Conservation (phyloP, 2,888 invertebrate species). For the Meiosimyza decipiens region DNA sequence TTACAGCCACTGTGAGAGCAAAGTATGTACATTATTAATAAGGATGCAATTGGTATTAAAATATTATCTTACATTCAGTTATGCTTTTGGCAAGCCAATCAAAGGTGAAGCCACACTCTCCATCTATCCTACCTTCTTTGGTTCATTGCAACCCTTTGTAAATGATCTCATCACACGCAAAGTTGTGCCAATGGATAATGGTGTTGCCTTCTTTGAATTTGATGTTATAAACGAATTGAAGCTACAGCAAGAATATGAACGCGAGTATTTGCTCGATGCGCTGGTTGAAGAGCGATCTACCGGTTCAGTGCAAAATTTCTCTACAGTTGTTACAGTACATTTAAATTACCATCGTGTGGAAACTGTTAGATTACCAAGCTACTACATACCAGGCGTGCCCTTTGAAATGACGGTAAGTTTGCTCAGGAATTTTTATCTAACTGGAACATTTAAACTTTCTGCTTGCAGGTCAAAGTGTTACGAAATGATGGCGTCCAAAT, state of each 20-base stretch:
- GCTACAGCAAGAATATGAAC: conserved; percentile 80
- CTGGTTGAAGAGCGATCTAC: conserved; percentile 92
- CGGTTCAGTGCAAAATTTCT: conserved; percentile 82
- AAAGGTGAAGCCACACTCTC: conserved; percentile 88
- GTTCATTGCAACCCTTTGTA: conserved; percentile 64
- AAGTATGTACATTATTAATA: conserved; percentile 49
- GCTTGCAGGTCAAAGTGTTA: conserved; percentile 73
- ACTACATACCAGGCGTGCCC: conserved; percentile 92
- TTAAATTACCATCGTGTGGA: conserved; percentile 82
- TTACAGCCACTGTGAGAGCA: conserved; percentile 77
- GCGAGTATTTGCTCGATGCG: conserved; percentile 88
- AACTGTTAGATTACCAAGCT: conserved; percentile 84
- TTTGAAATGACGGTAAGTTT: conserved; percentile 67
- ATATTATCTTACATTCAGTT: conserved; percentile 47
- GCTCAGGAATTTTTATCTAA: too few relatives aligned
- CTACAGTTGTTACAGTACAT: conserved; percentile 82
- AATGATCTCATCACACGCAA: conserved; percentile 73
- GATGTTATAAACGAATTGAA: conserved; percentile 83
- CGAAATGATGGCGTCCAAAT: conserved; percentile 79
- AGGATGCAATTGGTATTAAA: not conserved
- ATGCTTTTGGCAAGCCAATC: conserved; percentile 79
- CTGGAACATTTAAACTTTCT: not conserved
- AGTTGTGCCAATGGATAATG: conserved; percentile 74
- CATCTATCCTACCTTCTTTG: conserved; percentile 81
- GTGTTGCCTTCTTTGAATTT: conserved; percentile 77